Evolutionary conservation across 2,797 vertebrate genomes (phyloP).

Genomic region (Acanthurus tractus): DNA sequence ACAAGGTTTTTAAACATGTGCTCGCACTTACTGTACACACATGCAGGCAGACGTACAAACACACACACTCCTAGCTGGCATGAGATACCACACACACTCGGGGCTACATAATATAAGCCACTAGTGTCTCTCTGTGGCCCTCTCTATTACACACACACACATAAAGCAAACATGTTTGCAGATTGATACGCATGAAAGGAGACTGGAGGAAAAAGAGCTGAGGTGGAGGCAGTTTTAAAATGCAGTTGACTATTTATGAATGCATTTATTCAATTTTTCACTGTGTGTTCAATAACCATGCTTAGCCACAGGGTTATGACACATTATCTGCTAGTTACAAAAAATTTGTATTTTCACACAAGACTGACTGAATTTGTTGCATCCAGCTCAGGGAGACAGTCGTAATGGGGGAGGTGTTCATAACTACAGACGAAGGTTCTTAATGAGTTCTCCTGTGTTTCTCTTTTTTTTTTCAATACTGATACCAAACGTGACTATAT

Average conservation of each 20-base stretch:
- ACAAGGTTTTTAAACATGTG: conserved; percentile 36
- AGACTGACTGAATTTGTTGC: conserved; percentile 7
- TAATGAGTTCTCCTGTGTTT: background rate
- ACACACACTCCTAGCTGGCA: conserved; percentile 17
- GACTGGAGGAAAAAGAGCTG: conserved; percentile 12
- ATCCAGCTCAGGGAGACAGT: background rate
- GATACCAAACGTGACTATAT: conserved; percentile 1
- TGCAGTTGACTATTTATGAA: conserved; percentile 29
- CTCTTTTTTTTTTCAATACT: background rate
- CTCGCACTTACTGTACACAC: conserved; percentile 20
- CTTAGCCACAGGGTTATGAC: conserved; percentile 27
- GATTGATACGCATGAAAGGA: conserved; percentile 17
- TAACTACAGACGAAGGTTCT: background rate
- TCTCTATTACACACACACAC: background rate
- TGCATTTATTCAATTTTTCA: conserved; percentile 42
- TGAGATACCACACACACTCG: conserved; percentile 35
- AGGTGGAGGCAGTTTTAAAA: conserved; percentile 26
- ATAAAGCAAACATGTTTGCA: conserved; percentile 21
- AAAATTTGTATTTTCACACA: conserved; percentile 14
- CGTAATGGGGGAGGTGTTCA: background rate
- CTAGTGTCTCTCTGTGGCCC: background rate
- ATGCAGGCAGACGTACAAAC: conserved; percentile 20
- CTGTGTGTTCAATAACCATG: conserved; percentile 32
- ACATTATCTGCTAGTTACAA: conserved; percentile 24
- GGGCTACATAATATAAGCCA: conserved; percentile 27